Evolutionary conservation across 2,797 vertebrate species (phyloP).

Genomic region (Zalophus californianus): DNA sequence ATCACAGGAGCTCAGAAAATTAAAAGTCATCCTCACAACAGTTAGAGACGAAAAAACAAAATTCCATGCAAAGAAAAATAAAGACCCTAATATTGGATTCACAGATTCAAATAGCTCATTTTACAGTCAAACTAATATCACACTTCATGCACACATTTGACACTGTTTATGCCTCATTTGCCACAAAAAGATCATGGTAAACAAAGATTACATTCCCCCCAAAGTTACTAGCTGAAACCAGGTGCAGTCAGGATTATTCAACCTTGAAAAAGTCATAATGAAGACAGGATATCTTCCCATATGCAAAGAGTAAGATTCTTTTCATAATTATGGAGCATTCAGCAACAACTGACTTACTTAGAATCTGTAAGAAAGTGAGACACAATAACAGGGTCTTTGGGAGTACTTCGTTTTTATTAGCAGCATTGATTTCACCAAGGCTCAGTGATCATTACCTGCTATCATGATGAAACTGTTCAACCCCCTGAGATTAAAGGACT

Average conservation of each 20-base stretch:
- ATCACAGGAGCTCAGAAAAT: slow-evolving; percentile 77
- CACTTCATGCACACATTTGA: slow-evolving; percentile 88
- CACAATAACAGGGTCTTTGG: slow-evolving; percentile 85
- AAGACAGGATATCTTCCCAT: slow-evolving; percentile 89
- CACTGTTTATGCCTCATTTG: slow-evolving; percentile 88
- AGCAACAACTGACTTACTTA: slow-evolving; percentile 88
- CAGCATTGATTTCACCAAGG: slow-evolving; percentile 87
- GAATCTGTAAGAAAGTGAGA: slow-evolving; percentile 85
- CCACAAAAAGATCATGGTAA: slow-evolving; percentile 89
- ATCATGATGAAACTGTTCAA: slow-evolving; percentile 82
- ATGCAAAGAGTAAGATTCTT: slow-evolving; percentile 89
- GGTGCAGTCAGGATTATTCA: slow-evolving; percentile 91
- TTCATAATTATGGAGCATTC: slow-evolving; percentile 91
- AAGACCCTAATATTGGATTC: slow-evolving; percentile 85
- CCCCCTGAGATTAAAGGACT: slow-evolving; percentile 73
- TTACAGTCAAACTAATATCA: slow-evolving; percentile 87
- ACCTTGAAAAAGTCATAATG: slow-evolving; percentile 90
- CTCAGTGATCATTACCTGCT: slow-evolving; percentile 87
- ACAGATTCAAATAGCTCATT: slow-evolving; percentile 85
- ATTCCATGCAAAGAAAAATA: slow-evolving; percentile 84
- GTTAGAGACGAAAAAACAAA: slow-evolving; percentile 84
- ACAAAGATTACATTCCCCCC: slow-evolving; percentile 86
- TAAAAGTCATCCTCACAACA: slow-evolving; percentile 80
- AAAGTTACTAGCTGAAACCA: slow-evolving; percentile 89
- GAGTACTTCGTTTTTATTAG: slow-evolving; percentile 87